Evolutionary conservation across 2,888 invertebrate genomes (phyloP).

Genomic region (Unio pictorum): DNA sequence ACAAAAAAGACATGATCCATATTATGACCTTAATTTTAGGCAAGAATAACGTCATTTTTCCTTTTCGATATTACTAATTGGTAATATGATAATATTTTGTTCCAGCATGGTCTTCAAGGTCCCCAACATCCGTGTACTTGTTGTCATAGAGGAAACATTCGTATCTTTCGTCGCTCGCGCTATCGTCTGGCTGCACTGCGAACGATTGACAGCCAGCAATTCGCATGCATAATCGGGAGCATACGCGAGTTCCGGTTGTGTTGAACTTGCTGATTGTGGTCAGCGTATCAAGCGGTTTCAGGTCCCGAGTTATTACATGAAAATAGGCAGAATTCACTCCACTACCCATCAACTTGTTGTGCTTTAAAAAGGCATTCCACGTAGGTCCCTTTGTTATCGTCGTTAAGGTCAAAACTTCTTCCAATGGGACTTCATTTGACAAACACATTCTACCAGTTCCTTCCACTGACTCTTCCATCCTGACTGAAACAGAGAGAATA

Average conservation of each 20-base stretch:
- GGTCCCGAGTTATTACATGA: conserved; percentile 9
- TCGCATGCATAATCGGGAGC: conserved; percentile 32
- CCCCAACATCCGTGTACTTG: conserved; percentile 10
- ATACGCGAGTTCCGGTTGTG: conserved; percentile 22
- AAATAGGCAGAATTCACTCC: conserved; percentile 17
- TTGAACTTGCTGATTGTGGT: conserved; percentile 30
- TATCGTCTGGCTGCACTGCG: conserved; percentile 10
- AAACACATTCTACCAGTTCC: conserved; percentile 19
- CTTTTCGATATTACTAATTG: too few relatives aligned
- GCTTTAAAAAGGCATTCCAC: conserved; percentile 24
- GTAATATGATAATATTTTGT: too few relatives aligned
- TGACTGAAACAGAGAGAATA: conserved; percentile 14
- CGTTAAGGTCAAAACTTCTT: conserved; percentile 21
- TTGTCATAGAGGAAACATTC: conserved; percentile 28
- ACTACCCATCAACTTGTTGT: conserved; percentile 24
- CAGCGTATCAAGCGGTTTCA: conserved; percentile 9
- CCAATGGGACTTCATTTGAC: conserved; percentile 8
- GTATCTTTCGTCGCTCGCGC: conserved; percentile 1
- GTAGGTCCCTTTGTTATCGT: conserved; percentile 19
- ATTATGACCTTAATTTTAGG: too few relatives aligned
- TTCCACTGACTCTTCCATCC: conserved; percentile 13
- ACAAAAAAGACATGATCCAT: too few relatives aligned
- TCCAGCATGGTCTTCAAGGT: background rate
- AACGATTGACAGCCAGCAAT: conserved; percentile 26
- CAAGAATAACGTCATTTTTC: too few relatives aligned